Percentiles rank a stretch among this genome's conserved stretches.
These are phyloP conservation scores for Peromyscus leucopus DNA, from an alignment of 2,113 vertebrate genomes.

Conservation along the genomic window DNA sequence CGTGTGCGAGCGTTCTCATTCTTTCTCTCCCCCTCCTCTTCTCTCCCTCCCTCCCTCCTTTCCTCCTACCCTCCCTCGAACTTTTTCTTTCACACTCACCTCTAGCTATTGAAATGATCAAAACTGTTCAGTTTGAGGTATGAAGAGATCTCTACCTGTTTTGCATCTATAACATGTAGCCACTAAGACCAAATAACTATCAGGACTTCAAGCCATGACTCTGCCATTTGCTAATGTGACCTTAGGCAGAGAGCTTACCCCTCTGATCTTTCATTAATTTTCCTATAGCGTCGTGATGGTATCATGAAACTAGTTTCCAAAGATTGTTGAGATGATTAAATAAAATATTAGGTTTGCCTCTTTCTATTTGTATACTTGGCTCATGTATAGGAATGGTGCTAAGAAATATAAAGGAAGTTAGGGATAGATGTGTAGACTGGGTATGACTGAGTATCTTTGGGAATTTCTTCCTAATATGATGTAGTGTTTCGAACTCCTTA, in stretches of 20 bases:
- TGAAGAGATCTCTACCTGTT: background rate
- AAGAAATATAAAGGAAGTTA: background rate
- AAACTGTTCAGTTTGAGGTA: background rate
- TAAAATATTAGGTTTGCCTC: background rate
- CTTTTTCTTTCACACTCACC: background rate
- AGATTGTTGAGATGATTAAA: background rate
- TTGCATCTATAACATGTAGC: background rate
- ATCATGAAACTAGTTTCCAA: background rate
- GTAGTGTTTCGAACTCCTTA: background rate
- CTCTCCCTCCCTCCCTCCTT: background rate
- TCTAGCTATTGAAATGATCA: background rate
- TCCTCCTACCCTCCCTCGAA: background rate
- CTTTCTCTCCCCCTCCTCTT: background rate
- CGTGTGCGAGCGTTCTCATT: no score
- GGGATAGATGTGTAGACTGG: background rate
- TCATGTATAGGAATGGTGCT: background rate
- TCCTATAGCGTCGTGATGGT: background rate
- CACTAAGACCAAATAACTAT: background rate
- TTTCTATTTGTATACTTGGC: background rate
- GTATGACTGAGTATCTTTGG: background rate
- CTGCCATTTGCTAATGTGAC: background rate
- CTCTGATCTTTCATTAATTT: background rate
- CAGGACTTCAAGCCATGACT: background rate
- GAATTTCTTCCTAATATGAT: background rate
- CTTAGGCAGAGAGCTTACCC: background rate